Evolutionary conservation across 2,113 vertebrate species (phyloP).

Genomic region (Hemiprocne comata): DNA sequence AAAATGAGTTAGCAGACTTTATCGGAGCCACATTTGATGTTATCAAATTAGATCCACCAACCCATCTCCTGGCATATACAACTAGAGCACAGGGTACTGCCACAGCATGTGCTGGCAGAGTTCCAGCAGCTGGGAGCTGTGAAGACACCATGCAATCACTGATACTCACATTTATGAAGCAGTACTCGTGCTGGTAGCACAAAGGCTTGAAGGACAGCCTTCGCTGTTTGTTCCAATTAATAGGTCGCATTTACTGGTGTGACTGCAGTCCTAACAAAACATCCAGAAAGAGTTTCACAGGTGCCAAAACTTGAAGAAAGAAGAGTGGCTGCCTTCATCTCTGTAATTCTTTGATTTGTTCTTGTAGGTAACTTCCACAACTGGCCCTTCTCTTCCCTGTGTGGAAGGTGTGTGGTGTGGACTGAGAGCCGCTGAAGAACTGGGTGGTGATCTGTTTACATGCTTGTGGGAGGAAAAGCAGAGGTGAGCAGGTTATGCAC

Average conservation of each 20-base stretch:
- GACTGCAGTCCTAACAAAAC: background rate
- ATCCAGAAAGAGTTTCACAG: background rate
- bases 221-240: background rate
- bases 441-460: background rate
- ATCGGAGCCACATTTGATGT: background rate
- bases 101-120: background rate
- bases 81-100: background rate
- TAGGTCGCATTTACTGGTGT: background rate
- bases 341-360: background rate
- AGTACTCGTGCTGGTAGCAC: background rate
- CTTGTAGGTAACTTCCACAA: background rate
- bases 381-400: rapidly evolving
- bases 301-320: background rate
- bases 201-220: background rate
- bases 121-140: background rate
- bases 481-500: background rate
- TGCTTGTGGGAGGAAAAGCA: background rate
- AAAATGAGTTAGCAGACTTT: background rate
- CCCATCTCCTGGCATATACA: background rate
- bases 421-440: background rate
- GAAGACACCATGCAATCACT: rapidly evolving
- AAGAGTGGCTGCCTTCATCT: background rate
- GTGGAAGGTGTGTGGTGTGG: background rate
- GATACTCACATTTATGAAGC: background rate
- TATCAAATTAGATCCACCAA: background rate